These are phyloP conservation scores for Clostera curtula DNA, from an alignment of 2,888 invertebrate genomes.

Conservation along the genomic window DNA sequence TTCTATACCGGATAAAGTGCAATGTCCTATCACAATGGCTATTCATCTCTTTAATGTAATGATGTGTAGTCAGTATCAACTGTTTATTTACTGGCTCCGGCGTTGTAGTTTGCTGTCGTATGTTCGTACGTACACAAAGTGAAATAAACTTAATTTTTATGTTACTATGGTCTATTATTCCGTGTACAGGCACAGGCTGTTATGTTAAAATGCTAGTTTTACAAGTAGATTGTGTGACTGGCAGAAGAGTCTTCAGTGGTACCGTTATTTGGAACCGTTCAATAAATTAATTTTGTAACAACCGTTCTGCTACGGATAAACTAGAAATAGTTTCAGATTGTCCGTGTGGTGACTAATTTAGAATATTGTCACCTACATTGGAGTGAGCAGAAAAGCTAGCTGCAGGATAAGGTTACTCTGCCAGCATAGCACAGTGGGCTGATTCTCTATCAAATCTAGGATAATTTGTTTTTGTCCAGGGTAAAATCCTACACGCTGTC, in stretches of 20 bases:
- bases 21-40: conserved; percentile 46
- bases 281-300: conserved; percentile 62
- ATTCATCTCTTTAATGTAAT: conserved; percentile 64
- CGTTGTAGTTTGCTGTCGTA: conserved; percentile 31
- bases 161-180: conserved; percentile 20
- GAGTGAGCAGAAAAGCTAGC: no score
- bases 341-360: conserved; percentile 16
- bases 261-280: conserved; percentile 63
- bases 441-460: no score
- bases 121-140: conserved; percentile 18
- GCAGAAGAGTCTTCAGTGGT: conserved; percentile 61
- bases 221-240: conserved; percentile 45
- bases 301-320: conserved; percentile 22
- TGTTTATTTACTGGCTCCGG: conserved; percentile 63
- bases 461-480: no score
- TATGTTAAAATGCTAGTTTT: conserved; percentile 17
- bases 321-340: conserved; percentile 13
- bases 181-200: conserved; percentile 12
- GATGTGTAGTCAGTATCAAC: conserved; percentile 68
- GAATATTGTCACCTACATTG: no score
- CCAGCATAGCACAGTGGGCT: no score
- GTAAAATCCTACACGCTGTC: no score
- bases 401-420: no score
- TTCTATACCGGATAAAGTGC: conserved; percentile 35
- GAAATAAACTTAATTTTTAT: conserved; percentile 27